Percentiles rank a stretch among this genome's conserved stretches.
Evolutionary conservation across 2,113 vertebrate species (phyloP).

Genomic region (Rhizomys pruinosus): DNA sequence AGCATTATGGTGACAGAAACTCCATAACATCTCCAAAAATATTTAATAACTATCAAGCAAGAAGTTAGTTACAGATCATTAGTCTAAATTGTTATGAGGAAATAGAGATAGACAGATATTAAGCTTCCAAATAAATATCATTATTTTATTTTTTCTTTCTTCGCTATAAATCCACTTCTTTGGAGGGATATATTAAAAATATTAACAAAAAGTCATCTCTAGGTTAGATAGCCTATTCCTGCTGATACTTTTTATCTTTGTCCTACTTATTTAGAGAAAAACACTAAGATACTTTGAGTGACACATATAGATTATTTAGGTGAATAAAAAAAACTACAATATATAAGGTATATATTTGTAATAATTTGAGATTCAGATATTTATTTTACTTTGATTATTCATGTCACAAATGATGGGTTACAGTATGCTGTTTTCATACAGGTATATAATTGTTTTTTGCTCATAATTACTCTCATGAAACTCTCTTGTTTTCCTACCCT

Average conservation of each 20-base stretch:
- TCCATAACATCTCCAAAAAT: neutral
- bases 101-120: neutral
- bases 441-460: no score
- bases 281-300: neutral
- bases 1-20: neutral
- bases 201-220: neutral
- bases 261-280: neutral
- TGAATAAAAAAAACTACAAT: neutral
- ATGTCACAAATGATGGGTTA: neutral
- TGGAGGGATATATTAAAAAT: neutral
- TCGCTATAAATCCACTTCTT: neutral
- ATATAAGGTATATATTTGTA: neutral
- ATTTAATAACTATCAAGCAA: neutral
- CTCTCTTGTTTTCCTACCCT: no score
- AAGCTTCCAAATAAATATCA: neutral
- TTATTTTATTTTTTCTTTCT: neutral
- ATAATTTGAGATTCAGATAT: no score
- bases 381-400: neutral
- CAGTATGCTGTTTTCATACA: no score
- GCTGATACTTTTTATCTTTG: neutral
- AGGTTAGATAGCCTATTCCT: neutral
- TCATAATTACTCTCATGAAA: no score
- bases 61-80: neutral
- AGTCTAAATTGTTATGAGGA: constrained; percentile 21
- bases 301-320: neutral